Evolutionary conservation across 2,888 invertebrate genomes (phyloP).

Genomic region (Heliconius hortense): DNA sequence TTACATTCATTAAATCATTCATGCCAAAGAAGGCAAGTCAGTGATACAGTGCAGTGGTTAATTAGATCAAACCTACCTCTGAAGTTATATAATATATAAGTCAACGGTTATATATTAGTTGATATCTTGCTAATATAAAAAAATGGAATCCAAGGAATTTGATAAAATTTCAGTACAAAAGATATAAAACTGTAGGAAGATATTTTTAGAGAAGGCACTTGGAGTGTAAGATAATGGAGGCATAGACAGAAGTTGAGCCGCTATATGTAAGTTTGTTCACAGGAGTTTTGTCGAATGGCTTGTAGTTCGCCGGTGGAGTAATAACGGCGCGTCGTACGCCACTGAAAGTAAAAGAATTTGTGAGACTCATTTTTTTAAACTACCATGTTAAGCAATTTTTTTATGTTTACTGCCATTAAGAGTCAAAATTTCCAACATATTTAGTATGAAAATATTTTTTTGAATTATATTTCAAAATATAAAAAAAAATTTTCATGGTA

Average conservation of each 20-base stretch:
- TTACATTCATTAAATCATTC: constrained; percentile 13
- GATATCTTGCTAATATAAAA: constrained; percentile 20
- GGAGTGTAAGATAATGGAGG: constrained; percentile 52
- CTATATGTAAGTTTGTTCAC: constrained; percentile 93
- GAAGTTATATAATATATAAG: constrained; percentile 5
- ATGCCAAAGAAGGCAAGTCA: constrained; percentile 39
- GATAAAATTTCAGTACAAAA: constrained; percentile 26
- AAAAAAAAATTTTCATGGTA: no score
- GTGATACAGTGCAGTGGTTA: constrained; percentile 34
- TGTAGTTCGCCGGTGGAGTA: constrained; percentile 90
- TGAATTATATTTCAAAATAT: not conserved
- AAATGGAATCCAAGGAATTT: constrained; percentile 10
- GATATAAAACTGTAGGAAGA: constrained; percentile 49
- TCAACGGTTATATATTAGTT: constrained; percentile 10
- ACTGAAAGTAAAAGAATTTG: constrained; percentile 81
- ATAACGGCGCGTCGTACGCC: constrained; percentile 87
- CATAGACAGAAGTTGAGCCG: constrained; percentile 58
- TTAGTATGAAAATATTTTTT: not conserved
- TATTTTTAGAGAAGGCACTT: constrained; percentile 66
- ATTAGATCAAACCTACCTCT: constrained; percentile 39
- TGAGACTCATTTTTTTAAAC: constrained; percentile 3
- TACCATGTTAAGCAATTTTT: not conserved
- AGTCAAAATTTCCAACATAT: not conserved
- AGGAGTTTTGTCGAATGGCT: constrained; percentile 90
- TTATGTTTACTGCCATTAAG: not conserved